phyloP scores from a whole-genome alignment of 2,113 vertebrate genomes.

The Rallus limicola region DNA sequence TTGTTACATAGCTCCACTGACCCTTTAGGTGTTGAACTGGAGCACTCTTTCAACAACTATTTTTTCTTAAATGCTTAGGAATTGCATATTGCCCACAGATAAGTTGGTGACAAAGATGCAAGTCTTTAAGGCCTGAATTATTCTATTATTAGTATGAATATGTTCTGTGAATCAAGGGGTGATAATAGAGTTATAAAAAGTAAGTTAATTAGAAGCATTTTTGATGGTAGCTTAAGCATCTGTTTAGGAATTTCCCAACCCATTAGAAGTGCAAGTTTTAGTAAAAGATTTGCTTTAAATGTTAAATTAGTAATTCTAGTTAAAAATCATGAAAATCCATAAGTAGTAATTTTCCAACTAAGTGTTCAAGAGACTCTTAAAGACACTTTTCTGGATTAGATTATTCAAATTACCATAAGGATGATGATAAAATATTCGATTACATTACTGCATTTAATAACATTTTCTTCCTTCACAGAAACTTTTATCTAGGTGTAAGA shows the following conservation, averaged over 20 bases:
- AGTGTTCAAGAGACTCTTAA: background rate
- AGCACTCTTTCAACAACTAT: background rate
- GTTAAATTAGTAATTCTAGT: background rate
- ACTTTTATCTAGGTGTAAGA: background rate
- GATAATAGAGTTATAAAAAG: background rate
- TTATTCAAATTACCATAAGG: background rate
- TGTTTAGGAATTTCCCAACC: background rate
- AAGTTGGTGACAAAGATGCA: background rate
- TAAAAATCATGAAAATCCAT: background rate
- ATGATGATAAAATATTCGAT: background rate
- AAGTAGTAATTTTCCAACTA: background rate
- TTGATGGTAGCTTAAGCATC: background rate
- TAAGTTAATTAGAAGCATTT: background rate
- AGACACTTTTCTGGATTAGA: background rate
- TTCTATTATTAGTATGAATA: background rate
- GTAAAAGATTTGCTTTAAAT: background rate
- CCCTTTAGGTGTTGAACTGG: background rate
- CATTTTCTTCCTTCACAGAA: background rate
- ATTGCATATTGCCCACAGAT: background rate
- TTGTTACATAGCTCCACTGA: background rate
- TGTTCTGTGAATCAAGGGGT: background rate
- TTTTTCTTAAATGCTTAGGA: background rate
- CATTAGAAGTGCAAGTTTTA: background rate
- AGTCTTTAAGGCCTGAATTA: background rate
- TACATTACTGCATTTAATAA: background rate